phyloP scores from a whole-genome alignment of 2,888 invertebrate species.

The Diarsia brunnea region DNA sequence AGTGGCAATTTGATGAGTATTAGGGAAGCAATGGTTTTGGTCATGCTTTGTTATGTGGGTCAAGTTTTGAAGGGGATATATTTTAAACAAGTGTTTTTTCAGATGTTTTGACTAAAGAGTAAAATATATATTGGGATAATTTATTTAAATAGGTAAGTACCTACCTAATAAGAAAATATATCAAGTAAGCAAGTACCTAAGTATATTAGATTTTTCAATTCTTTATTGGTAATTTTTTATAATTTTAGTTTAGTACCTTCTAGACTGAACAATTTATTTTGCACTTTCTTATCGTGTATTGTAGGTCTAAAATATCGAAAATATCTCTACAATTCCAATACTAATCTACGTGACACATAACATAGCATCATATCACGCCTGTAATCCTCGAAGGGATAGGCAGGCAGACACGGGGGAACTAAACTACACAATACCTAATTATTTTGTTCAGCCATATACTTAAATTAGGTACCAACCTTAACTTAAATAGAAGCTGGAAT shows the following conservation, averaged over 20 bases:
- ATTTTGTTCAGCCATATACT: not conserved
- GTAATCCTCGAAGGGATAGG: too few species aligned
- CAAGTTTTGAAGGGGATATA: not conserved
- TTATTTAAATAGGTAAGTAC: not conserved
- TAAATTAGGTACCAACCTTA: not conserved
- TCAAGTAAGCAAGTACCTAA: too few species aligned
- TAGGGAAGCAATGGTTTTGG: slow-evolving; percentile 11
- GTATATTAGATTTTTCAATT: too few species aligned
- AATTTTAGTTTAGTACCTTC: too few species aligned
- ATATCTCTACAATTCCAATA: too few species aligned
- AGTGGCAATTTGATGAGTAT: slow-evolving; percentile 33
- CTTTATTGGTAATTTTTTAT: too few species aligned
- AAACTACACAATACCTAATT: not conserved
- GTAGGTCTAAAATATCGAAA: too few species aligned
- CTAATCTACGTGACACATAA: too few species aligned
- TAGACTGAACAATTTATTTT: not conserved
- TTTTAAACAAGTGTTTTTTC: not conserved
- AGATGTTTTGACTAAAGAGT: not conserved
- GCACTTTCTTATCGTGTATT: not conserved
- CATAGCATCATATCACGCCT: too few species aligned
- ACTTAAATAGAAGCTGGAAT: not conserved
- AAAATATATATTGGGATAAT: too few species aligned
- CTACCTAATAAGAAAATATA: too few species aligned
- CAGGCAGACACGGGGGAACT: too few species aligned
- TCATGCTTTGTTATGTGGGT: slow-evolving; percentile 17